Evolutionary conservation across 2,888 invertebrate genomes (phyloP), one percentile per base, ranked within the genome.

Genomic region (Daptonema setosum): DNA sequence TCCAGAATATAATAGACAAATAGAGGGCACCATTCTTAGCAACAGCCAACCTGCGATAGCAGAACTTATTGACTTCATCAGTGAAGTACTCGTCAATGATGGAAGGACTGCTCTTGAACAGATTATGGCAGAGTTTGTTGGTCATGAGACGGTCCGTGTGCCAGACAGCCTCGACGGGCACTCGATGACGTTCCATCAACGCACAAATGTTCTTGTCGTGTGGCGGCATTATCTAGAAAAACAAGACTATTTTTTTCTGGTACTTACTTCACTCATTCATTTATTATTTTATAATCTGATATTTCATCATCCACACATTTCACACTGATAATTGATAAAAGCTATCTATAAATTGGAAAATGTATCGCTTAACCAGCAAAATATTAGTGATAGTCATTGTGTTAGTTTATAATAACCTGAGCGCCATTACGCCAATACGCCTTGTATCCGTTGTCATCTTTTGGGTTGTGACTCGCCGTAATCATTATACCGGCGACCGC

Each of bases 391-490:
- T 2, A 29, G 17, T 45, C 35, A 51, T 54, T 57, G 35, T 28
- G 14, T 25, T 24, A 51, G 50, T 24, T 28, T 56, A 53, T 24
- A 25, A 30, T 3, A 1, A 78, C 78, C 75, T 80, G 97, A 8
- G 87, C 83, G 0, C 91, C 88, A 72, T 93, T 95, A 11, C 78
- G 76, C 82, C 88, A 91, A 71, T 93, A 97, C 5, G 74, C 91
- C 76, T 97, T 97, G 69, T 93, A 99, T 1, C 91, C 91, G 70
- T 91, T 91, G 69, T 93, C 90, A 29, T 87, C 81, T 70, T 86
- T 87, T 0, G 90, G 91, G 74, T 91, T 91, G 68, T 91, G 91
- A 0, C 88, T 90, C 0, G 91, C 91, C 0, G 91, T 93, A 3
- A 91, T 80, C 85, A 91, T 88, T 3, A 91, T 79, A 0, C 91